A percentile compares a stretch with the other conserved stretches of the same genome.
These are phyloP conservation scores for Spodoptera picta DNA, from an alignment of 2,888 invertebrate species.

Conservation along the genomic window DNA sequence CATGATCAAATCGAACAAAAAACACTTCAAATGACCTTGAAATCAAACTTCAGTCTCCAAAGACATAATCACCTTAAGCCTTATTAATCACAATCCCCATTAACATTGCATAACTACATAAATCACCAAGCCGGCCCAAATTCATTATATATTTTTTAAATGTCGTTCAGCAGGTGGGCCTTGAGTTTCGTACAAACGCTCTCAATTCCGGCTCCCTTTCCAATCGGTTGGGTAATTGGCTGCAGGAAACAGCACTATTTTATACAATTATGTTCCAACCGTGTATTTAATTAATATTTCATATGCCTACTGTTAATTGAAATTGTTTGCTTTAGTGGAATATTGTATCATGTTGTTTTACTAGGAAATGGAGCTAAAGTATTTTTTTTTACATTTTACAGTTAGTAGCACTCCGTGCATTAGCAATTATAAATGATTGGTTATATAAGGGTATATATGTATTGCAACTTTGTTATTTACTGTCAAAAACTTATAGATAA, in stretches of 20 bases:
- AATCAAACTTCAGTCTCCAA: neutral
- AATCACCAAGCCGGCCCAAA: conserved; percentile 61
- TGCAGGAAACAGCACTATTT: conserved; percentile 68
- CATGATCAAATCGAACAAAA: no score
- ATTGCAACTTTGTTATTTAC: no score
- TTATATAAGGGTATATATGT: no score
- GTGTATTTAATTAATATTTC: conserved; percentile 53
- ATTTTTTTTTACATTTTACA: no score
- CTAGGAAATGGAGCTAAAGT: no score
- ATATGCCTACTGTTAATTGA: conserved; percentile 20
- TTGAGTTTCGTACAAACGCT: conserved; percentile 73
- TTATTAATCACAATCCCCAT: conserved; percentile 37
- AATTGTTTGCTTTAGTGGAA: neutral
- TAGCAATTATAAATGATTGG: no score
- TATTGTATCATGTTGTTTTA: no score
- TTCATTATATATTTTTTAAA: conserved; percentile 67
- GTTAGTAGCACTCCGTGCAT: no score
- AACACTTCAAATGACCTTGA: neutral
- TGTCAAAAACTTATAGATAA: no score
- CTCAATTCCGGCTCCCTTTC: conserved; percentile 83
- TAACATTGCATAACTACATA: conserved; percentile 53
- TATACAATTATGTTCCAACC: conserved; percentile 68
- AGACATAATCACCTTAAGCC: conserved; percentile 3
- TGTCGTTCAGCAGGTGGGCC: conserved; percentile 70
- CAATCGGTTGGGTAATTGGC: conserved; percentile 73